Base-by-base conservation (phyloP, 2,797 vertebrate species). In the Chaenodraco wilsoni region DNA sequence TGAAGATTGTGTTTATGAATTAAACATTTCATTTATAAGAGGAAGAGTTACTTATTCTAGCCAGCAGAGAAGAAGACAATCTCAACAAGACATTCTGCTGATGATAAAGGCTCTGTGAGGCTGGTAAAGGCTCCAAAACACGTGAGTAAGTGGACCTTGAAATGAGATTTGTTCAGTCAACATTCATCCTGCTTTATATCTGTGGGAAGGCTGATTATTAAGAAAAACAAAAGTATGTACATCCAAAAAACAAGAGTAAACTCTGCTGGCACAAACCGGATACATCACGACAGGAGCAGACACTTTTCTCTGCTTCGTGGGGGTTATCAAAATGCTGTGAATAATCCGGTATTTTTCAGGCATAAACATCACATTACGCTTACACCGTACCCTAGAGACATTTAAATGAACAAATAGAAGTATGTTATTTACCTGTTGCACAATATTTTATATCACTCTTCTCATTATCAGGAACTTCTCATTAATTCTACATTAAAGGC, bases 291-390 rank as follows among this genome's bases (percentile, higher is more conserved):
- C 23, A 31, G n/a, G 41, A 6, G 56, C 9, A 13, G 4, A 12
- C 44, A 17, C n/a, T 33, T 23, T 17, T 41, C 27, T 45, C n/a
- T 5, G 40, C 55, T 48, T 13, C 27, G 10, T 51, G 10, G 17
- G 37, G 7, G 6, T 13, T 9, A 37, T 40, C 15, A 10, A 40
- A 52, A 43, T 55, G 50, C 54, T 59, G 21, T 0, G 5, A 31
- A 43, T 12, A 69, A 27, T 49, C 44, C 10, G 41, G 17, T 72
- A 41, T 70, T 23, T 27, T 19, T 62, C 50, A 57, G 46, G 2
- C 48, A 46, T 27, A 23, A 41, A 31, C 21, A 27, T 10, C 17
- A 41, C 8, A 60, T 17, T n/a, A 37, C 31, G n/a, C 33, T 37
- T n/a, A 19, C 33, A 40, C 17, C 33, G 8, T 8, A 52, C 51